Evolutionary conservation across 1,140 invertebrate genomes (phyloP), one percentile per base, ranked within the genome.

Genomic region (Schlechtendalia chinensis): DNA sequence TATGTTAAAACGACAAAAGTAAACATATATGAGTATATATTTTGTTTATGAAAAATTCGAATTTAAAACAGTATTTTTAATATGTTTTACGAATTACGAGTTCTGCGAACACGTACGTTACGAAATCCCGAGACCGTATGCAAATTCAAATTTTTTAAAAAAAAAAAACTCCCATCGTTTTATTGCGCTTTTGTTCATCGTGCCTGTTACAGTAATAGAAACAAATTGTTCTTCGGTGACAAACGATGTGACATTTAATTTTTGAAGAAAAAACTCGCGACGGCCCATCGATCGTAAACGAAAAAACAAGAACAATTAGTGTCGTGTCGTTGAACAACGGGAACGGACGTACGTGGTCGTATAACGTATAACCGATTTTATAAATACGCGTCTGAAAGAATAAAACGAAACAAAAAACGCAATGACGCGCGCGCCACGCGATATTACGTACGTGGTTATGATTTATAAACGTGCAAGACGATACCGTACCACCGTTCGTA

Each of bases 261-360:
- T 65, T 6, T n/a, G n/a, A n/a, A n/a, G n/a, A n/a, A 19, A 65
- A 65, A 65, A 65, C 29, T 11, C 29, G 32, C 29, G 39, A 65
- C 3, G 29, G 32, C 29, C 17, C 19, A 39, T 65, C 19, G 19
- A 65, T 61, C 19, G 19, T 39, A 11, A 32, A 65, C 10, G 11
- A 32, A 65, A 65, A 12, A 65, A 39, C n/a, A 39, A 67, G 19
- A 67, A 67, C 32, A 22, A 39, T 67, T 67, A 67, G 32, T n/a
- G n/a, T 45, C 32, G 63, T 39, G 12, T 45, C 17, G 32, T 17
- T 63, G 61, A 32, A 63, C 63, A 67, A 45, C 19, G 22, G n/a
- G n/a, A 14, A 67, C n/a, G 19, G 63, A n/a, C n/a, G n/a, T n/a
- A n/a, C n/a, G n/a, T n/a, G n/a, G n/a, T n/a, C n/a, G n/a, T 39